Conservation (phyloP, 1,140 invertebrate species). For the Drepana arcuata region DNA sequence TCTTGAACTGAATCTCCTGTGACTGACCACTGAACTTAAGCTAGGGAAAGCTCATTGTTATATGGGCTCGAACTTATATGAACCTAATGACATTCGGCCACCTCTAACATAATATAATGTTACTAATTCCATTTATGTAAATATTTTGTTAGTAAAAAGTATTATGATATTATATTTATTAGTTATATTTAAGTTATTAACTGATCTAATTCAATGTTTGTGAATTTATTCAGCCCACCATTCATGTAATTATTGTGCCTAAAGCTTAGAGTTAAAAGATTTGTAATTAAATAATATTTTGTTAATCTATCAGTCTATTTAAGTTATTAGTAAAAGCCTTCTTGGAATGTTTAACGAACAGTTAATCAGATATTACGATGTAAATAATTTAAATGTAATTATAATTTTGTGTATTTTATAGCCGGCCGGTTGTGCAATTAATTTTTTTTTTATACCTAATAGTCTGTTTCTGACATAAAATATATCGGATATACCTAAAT, state of each 20-base stretch:
- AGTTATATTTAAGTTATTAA: slow-evolving; percentile 2
- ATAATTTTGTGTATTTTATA: slow-evolving; percentile 38
- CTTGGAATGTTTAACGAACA: slow-evolving; percentile 10
- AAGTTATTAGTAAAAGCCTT: slow-evolving; percentile 7
- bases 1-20: no score
- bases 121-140: no score
- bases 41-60: no score
- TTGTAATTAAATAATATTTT: no score
- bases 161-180: no score
- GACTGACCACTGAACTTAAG: no score
- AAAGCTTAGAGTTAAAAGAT: no score
- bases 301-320: slow-evolving; percentile 7
- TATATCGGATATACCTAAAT: slow-evolving; percentile 17
- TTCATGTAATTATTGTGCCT: slow-evolving; percentile 6
- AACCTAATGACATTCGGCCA: no score
- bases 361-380: slow-evolving; percentile 17
- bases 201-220: not conserved
- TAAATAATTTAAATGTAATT: slow-evolving; percentile 29
- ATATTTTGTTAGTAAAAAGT: no score
- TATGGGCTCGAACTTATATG: no score
- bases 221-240: slow-evolving; percentile 6
- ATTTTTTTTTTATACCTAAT: slow-evolving; percentile 30
- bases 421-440: slow-evolving; percentile 65
- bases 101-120: no score
- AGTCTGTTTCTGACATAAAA: slow-evolving; percentile 25